Conservation (phyloP, 2,888 invertebrate species). For the Caenorhabditis sinica region DNA sequence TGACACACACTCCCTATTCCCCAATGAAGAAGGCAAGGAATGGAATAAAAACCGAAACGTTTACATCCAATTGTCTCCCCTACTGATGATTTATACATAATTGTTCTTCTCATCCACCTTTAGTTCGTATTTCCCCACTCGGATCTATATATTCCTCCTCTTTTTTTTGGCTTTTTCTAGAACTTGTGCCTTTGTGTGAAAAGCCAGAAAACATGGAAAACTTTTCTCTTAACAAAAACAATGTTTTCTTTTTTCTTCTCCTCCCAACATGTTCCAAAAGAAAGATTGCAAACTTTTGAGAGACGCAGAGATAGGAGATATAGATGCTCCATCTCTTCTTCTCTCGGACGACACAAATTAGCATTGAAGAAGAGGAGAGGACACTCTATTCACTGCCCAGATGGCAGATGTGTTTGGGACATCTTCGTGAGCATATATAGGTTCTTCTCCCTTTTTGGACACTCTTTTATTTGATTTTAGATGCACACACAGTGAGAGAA, state of each 20-base stretch:
- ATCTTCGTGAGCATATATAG: constrained; percentile 37
- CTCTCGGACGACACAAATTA: constrained; percentile 42
- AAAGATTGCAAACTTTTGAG: constrained; percentile 29
- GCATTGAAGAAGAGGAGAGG: constrained; percentile 36
- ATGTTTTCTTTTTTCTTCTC: constrained; percentile 11
- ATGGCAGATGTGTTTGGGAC: constrained; percentile 55
- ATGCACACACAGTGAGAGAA: no score
- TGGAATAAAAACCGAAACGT: constrained; percentile 53
- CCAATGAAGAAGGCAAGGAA: not conserved
- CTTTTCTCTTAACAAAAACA: constrained; percentile 9
- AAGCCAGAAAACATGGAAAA: no score
- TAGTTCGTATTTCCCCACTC: not conserved
- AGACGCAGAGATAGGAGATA: constrained; percentile 30
- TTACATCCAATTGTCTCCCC: constrained; percentile 62
- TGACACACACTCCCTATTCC: constrained; percentile 1
- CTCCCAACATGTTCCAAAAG: constrained; percentile 22
- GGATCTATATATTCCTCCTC: not conserved
- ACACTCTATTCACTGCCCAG: constrained; percentile 17
- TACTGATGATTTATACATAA: constrained; percentile 62
- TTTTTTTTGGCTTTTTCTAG: not conserved
- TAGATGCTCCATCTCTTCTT: not conserved
- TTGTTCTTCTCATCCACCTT: constrained; percentile 19
- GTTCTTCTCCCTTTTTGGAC: constrained; percentile 15
- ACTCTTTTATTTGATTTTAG: constrained; percentile 36
- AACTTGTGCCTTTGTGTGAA: no score